Evolutionary conservation across 1,140 invertebrate genomes (phyloP), one percentile per base, ranked within the genome.

Genomic region (Maniola jurtina): DNA sequence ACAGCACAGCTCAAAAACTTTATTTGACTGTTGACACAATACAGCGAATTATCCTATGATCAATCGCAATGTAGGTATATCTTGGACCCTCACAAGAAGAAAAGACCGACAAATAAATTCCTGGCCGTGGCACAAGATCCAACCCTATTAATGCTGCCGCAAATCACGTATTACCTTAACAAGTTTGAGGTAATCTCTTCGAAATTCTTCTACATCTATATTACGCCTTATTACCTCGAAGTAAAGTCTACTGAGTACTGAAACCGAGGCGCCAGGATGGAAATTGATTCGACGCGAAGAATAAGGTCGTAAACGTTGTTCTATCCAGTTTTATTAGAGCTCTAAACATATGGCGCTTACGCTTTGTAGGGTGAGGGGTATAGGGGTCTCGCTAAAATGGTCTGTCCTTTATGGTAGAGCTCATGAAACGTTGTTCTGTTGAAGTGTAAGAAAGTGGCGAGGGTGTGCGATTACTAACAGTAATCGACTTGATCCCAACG

Each of bases 401-500:
- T 67, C 42, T 45, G 57, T 40, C 52, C 64, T 70, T 72, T 73
- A 66, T 66, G 60, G 56, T 62, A 59, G 56, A 56, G 59, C 60
- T 70, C 60, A 55, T 68, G 64, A 64, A 72, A 71, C 74, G 72
- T 74, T 78, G 73, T 73, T 69, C 71, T 61, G 69, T 59, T 57
- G 73, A 74, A 75, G 62, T 66, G 75, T 63, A 69, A 74, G 67
- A 70, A 76, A 83, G 80, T 73, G 77, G 76, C 73, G 78, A 79
- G 80, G 81, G 83, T 79, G 74, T 76, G 72, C 76, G 77, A 84
- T 86, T 84, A 80, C 83, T 68, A 72, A 75, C 72, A 77, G 83
- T 87, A 84, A 87, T 87, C 81, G 80, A 78, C 81, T 79, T 85
- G 83, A 83, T 87, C 84, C 80, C 81, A 61, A 78, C 81, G 80